These are phyloP conservation scores for Pogonognathellus flavescens DNA, from an alignment of 1,140 invertebrate genomes.

Conservation along the genomic window DNA sequence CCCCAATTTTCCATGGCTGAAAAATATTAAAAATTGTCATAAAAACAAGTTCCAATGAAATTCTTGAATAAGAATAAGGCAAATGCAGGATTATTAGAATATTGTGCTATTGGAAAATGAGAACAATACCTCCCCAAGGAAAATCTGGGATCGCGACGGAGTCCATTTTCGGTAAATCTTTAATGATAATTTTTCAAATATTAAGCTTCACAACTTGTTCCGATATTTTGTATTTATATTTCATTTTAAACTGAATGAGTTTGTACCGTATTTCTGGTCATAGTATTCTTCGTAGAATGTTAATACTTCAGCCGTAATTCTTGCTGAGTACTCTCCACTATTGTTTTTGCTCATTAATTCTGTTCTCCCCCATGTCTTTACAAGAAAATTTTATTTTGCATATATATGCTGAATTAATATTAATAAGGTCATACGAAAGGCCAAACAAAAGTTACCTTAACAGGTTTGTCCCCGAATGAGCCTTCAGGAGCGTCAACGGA, in stretches of 20 bases:
- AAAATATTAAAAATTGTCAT: background rate
- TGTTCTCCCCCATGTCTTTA: slow-evolving; percentile 28
- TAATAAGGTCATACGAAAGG: too few species aligned
- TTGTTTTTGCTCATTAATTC: slow-evolving; percentile 1
- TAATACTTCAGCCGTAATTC: slow-evolving; percentile 39
- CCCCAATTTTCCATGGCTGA: background rate
- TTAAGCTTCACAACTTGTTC: too few species aligned
- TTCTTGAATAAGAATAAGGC: too few species aligned
- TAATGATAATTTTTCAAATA: too few species aligned
- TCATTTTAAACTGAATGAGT: too few species aligned
- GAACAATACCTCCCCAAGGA: slow-evolving; percentile 54
- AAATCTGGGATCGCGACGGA: slow-evolving; percentile 58
- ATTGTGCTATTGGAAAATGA: background rate
- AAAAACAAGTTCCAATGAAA: too few species aligned
- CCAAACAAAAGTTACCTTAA: slow-evolving; percentile 32
- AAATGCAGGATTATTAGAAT: too few species aligned
- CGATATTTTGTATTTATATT: too few species aligned
- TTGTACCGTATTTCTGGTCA: slow-evolving; percentile 46
- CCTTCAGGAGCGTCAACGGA: slow-evolving; percentile 13
- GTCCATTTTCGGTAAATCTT: slow-evolving; percentile 60
- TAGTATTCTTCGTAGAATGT: slow-evolving; percentile 56
- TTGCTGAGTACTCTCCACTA: slow-evolving; percentile 46
- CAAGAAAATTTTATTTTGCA: background rate
- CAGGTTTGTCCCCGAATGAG: slow-evolving; percentile 47
- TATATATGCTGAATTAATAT: too few species aligned